Conservation (phyloP, 2,888 invertebrate species). For the Drosophila gaucha region DNA sequence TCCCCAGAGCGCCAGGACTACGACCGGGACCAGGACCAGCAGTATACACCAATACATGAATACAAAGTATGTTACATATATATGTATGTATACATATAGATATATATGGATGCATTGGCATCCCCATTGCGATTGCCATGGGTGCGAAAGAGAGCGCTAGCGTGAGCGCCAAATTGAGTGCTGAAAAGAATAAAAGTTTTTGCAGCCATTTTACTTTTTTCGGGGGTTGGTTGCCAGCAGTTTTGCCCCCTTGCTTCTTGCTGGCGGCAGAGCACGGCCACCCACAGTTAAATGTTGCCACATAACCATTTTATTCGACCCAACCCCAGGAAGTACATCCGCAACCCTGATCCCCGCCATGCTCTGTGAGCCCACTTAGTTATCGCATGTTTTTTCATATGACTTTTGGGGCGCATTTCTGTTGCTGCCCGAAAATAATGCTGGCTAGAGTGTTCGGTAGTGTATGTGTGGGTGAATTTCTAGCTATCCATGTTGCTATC, state of each 20-base stretch:
- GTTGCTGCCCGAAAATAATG: conserved; percentile 38
- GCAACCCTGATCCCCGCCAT: background rate
- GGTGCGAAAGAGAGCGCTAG: conserved; percentile 45
- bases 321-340: conserved; percentile 20
- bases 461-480: conserved; percentile 21
- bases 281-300: conserved; percentile 81
- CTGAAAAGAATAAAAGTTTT: conserved; percentile 79
- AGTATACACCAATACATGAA: conserved; percentile 26
- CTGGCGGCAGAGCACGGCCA: conserved; percentile 39
- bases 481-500: conserved; percentile 15
- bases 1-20: conserved; percentile 44
- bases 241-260: conserved; percentile 11
- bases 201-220: conserved; percentile 82
- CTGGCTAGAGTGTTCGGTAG: conserved; percentile 25
- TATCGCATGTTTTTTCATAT: conserved; percentile 80
- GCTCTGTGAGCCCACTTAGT: conserved; percentile 44
- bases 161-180: conserved; percentile 72
- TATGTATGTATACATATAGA: background rate
- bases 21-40: conserved; percentile 20
- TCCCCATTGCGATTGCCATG: conserved; percentile 18
- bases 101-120: conserved; percentile 34
- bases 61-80: conserved; percentile 25
- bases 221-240: conserved; percentile 58
- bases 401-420: conserved; percentile 76
- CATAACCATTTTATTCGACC: conserved; percentile 66